Evolutionary conservation across 2,888 invertebrate genomes (phyloP), one percentile per base, ranked within the genome.

Genomic region (Deladenus siricidicola): DNA sequence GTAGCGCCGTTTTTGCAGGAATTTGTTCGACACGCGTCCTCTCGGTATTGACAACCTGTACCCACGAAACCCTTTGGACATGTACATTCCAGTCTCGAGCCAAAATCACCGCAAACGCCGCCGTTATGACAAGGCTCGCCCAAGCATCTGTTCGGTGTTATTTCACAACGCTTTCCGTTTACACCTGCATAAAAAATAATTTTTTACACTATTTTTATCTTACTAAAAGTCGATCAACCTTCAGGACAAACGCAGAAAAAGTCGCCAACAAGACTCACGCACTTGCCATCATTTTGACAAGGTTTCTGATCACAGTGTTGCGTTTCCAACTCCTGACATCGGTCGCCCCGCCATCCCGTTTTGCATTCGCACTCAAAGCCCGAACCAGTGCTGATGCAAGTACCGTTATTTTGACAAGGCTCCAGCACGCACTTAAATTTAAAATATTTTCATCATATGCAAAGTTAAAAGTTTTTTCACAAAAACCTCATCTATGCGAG

Each of bases 121-220:
- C 88, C 89, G 76, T 94, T 92, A 89, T 91, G 91, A 79, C 93
- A 94, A 3, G 90, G 90, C 75, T 87, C 87, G 28, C 90, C 90
- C 63, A 90, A 88, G 79, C 90, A 90, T 67, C 93, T 85, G 81
- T 93, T 91, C 2, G 93, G 93, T 0, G 93, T 91, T 0, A 90
- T 90, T 82, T 93, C 92, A 80, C 94, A 94, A 80, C 91, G 88
- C 81, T 93, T 92, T 10, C 93, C 94, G 77, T 92, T 92, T 0
- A 92, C 93, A 72, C 93, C 92, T 66, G 89, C 89, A 49, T 17
- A 43, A 17, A n/a, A n/a, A n/a, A n/a, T n/a, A n/a, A 43, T 30
- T 26, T 30, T 23, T 29, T n/a, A 21, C 19, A 57, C 4, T 39
- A n/a, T 17, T 34, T 26, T 30, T 56, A 3, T n/a, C 14, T 1